Evolutionary conservation across 2,113 vertebrate species (phyloP).

Genomic region (Neogobius melanostomus): DNA sequence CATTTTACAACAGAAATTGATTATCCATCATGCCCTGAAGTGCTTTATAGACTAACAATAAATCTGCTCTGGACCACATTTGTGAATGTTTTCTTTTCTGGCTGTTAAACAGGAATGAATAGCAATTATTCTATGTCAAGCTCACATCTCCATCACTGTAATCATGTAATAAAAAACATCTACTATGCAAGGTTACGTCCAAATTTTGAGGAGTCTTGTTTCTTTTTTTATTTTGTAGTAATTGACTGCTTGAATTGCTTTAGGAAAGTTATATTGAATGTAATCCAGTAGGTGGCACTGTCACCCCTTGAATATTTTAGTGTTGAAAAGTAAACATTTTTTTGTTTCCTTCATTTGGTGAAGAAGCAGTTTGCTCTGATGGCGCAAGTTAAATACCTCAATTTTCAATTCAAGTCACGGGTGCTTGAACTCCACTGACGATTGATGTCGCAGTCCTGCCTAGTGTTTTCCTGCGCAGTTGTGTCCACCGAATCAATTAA

Average conservation of each 20-base stretch:
- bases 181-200: too few species aligned
- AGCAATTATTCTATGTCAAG: too few species aligned
- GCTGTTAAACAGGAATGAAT: background rate
- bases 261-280: background rate
- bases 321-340: background rate
- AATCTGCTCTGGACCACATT: conserved; percentile 8
- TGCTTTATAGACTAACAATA: conserved; percentile 17
- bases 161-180: too few species aligned
- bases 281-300: conserved; percentile 3
- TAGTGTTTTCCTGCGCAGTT: too few species aligned
- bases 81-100: background rate
- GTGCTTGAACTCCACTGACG: too few species aligned
- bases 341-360: background rate
- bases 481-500: too few species aligned
- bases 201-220: background rate
- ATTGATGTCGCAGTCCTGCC: too few species aligned
- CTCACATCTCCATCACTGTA: too few species aligned
- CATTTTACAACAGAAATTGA: background rate
- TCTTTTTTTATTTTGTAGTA: background rate
- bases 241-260: background rate
- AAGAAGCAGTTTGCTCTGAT: too few species aligned
- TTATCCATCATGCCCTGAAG: background rate
- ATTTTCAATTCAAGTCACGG: too few species aligned
- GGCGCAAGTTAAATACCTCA: too few species aligned
- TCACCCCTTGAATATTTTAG: background rate